These are phyloP conservation scores for Pemphredon lugubris DNA, from an alignment of 2,888 invertebrate species.

Conservation along the genomic window DNA sequence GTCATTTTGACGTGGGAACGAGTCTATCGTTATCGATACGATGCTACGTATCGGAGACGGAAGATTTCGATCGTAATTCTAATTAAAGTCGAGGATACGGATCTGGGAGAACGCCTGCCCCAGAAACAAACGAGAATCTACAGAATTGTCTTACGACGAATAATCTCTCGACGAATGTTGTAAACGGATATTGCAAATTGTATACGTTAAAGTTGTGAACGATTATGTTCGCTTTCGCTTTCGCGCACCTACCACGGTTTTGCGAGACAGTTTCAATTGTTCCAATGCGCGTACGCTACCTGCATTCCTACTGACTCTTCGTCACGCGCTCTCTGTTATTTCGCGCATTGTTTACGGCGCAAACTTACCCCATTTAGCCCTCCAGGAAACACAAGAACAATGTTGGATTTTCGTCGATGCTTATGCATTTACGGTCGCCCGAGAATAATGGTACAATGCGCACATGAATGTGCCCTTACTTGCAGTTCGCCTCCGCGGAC, in stretches of 20 bases:
- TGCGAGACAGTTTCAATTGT: conserved; percentile 30
- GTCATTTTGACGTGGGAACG: too few species aligned
- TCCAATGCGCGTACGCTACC: conserved; percentile 4
- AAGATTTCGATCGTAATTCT: too few species aligned
- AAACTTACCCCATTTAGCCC: conserved; percentile 49
- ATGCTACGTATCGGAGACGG: too few species aligned
- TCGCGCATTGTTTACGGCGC: conserved; percentile 40
- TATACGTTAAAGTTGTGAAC: background rate
- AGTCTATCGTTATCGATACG: too few species aligned
- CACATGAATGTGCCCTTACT: background rate
- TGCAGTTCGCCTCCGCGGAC: background rate
- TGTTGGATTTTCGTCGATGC: conserved; percentile 52
- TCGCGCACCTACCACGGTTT: conserved; percentile 11
- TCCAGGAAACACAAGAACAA: conserved; percentile 35
- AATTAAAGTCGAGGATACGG: too few species aligned
- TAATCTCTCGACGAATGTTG: too few species aligned
- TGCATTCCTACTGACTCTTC: conserved; percentile 34
- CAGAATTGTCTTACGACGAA: too few species aligned
- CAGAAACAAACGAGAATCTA: too few species aligned
- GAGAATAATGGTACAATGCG: conserved; percentile 23
- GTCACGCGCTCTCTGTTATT: conserved; percentile 21
- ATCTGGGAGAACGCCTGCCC: too few species aligned
- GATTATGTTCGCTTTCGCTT: background rate
- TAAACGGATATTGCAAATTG: background rate
- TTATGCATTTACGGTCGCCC: conserved; percentile 32